phyloP scores from a whole-genome alignment of 2,888 invertebrate genomes.

The Boloria euphrosyne region DNA sequence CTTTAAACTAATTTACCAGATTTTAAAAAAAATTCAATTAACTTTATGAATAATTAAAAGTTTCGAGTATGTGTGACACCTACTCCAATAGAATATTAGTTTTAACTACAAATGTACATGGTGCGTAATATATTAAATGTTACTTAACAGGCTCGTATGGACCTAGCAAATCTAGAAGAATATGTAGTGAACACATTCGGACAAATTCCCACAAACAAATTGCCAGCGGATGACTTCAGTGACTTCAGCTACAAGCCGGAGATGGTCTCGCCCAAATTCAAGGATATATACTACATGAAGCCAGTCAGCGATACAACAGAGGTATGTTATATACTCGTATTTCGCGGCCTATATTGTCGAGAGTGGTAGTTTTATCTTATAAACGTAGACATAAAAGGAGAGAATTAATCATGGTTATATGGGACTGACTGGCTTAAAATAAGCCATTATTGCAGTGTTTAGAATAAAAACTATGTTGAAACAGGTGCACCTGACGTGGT shows the following conservation, averaged over 20 bases:
- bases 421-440: too few species aligned
- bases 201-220: constrained; percentile 85
- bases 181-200: constrained; percentile 86
- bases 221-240: constrained; percentile 84
- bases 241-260: constrained; percentile 67
- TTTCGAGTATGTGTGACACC: too few species aligned
- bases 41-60: background rate
- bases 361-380: too few species aligned
- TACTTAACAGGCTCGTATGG: constrained; percentile 74
- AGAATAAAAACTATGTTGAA: too few species aligned
- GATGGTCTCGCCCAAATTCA: constrained; percentile 83
- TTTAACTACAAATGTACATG: too few species aligned
- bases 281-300: constrained; percentile 87
- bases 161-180: constrained; percentile 84
- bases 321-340: constrained; percentile 66
- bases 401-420: too few species aligned
- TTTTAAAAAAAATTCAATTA: too few species aligned
- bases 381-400: too few species aligned
- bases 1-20: background rate
- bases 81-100: too few species aligned
- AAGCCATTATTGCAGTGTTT: too few species aligned
- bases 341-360: too few species aligned
- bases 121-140: too few species aligned
- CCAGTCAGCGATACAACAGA: constrained; percentile 88
- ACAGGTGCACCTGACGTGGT: constrained; percentile 74